A percentile compares a stretch with the other conserved stretches of the same genome.
These are phyloP conservation scores for Pluvialis apricaria DNA, from an alignment of 2,113 vertebrate genomes.

Conservation along the genomic window DNA sequence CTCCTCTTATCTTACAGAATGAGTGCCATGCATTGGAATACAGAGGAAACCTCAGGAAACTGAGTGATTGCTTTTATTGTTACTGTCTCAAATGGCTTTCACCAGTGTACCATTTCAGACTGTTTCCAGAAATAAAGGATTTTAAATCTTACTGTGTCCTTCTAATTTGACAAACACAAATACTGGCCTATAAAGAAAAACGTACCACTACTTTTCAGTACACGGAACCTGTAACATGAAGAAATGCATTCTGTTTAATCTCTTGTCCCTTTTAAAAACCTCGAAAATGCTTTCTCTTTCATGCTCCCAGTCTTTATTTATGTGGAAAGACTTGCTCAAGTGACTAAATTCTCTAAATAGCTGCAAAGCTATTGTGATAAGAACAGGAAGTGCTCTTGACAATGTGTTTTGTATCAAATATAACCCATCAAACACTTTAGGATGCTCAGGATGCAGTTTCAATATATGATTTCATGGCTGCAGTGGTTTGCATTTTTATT, in stretches of 20 bases:
- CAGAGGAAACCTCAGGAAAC: not conserved
- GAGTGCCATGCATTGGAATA: not conserved
- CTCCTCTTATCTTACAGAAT: not conserved
- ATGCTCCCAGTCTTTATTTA: not conserved
- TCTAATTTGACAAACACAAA: constrained; percentile 28
- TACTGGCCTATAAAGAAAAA: not conserved
- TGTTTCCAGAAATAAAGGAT: not conserved
- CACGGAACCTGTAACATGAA: not conserved
- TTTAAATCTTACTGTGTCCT: not conserved
- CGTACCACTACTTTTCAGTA: not conserved
- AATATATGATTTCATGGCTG: not conserved
- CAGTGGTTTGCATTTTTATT: not conserved
- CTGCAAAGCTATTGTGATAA: constrained; percentile 34
- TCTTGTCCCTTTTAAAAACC: constrained; percentile 29
- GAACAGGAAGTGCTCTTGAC: constrained; percentile 7
- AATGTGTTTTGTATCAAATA: not conserved
- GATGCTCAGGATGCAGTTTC: not conserved
- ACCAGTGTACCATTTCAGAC: not conserved
- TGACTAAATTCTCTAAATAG: constrained; percentile 47
- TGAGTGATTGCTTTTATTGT: not conserved
- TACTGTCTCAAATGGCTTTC: not conserved
- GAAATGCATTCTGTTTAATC: not conserved
- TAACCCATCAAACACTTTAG: not conserved
- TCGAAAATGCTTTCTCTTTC: constrained; percentile 4
- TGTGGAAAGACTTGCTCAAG: not conserved